Conservation (phyloP, 2,797 vertebrate species). For the Sebastes oblongus region DNA sequence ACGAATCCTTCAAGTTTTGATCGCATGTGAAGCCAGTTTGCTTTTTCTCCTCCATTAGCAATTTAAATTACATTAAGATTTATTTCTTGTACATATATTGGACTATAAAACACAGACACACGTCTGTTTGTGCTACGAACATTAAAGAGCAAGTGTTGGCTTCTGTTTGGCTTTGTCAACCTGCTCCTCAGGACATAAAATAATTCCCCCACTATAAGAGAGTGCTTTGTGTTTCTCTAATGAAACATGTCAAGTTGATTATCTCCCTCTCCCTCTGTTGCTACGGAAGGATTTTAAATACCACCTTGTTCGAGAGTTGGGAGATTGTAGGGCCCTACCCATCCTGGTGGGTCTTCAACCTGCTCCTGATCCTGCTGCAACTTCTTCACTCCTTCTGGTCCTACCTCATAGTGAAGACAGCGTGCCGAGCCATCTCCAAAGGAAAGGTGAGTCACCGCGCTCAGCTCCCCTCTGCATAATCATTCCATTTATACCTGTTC, state of each 20-base stretch:
- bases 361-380: slow-evolving; percentile 91
- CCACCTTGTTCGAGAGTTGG: slow-evolving; percentile 94
- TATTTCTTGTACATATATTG: neutral
- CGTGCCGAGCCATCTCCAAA: slow-evolving; percentile 93
- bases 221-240: neutral
- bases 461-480: neutral
- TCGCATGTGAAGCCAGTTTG: neutral
- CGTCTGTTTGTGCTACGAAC: neutral
- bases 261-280: slow-evolving; percentile 18
- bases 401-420: slow-evolving; percentile 93
- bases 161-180: neutral
- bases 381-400: slow-evolving; percentile 95
- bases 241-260: slow-evolving; percentile 15
- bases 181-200: neutral
- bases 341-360: slow-evolving; percentile 95
- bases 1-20: slow-evolving; percentile 35
- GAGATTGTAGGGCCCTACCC: slow-evolving; percentile 96
- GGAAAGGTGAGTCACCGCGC: slow-evolving; percentile 89
- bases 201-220: neutral
- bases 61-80: neutral
- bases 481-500: slow-evolving; percentile 13
- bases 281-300: slow-evolving; percentile 91
- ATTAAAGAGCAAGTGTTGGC: neutral
- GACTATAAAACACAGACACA: slow-evolving; percentile 9
- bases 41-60: neutral